A percentile compares a stretch with the other conserved stretches of the same genome.
Conservation (phyloP, 2,888 invertebrate species). For the Tribolium freemani region DNA sequence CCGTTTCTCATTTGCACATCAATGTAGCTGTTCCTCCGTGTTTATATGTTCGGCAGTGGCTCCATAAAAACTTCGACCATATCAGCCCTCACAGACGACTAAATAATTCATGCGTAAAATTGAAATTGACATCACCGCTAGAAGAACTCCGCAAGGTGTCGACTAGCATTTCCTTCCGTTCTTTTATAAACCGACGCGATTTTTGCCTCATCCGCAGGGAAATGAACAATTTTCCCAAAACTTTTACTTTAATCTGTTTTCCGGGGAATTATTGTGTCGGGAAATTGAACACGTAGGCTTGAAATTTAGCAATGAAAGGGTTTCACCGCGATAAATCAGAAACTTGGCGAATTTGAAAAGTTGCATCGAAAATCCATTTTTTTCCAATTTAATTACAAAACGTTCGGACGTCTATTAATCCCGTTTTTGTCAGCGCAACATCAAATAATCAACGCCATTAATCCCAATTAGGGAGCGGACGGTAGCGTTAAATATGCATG, state of each 20-base stretch:
- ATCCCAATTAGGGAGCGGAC: slow-evolving; percentile 10
- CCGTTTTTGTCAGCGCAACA: neutral
- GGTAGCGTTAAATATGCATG: neutral
- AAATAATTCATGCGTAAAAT: slow-evolving; percentile 40
- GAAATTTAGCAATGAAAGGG: neutral
- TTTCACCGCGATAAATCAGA: neutral
- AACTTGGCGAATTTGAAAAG: slow-evolving; percentile 1
- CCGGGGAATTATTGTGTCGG: slow-evolving; percentile 2
- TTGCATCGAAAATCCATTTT: slow-evolving; percentile 5
- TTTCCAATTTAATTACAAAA: slow-evolving; percentile 3
- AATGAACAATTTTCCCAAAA: neutral
- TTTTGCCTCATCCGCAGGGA: neutral
- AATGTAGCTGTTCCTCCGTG: slow-evolving; percentile 16
- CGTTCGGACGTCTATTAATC: slow-evolving; percentile 11
- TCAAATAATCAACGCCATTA: slow-evolving; percentile 19
- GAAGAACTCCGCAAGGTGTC: slow-evolving; percentile 2
- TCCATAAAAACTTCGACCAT: slow-evolving; percentile 30
- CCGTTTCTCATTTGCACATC: slow-evolving; percentile 25
- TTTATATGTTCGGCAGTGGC: slow-evolving; percentile 27
- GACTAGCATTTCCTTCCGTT: slow-evolving; percentile 1
- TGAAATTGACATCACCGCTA: slow-evolving; percentile 22
- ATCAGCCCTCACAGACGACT: slow-evolving; percentile 23
- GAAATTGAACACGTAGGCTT: slow-evolving; percentile 3
- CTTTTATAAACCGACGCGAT: slow-evolving; percentile 5
- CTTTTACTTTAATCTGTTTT: slow-evolving; percentile 16